These are phyloP conservation scores for Drosophila nebulosa DNA, from an alignment of 1,140 invertebrate genomes.

Conservation along the genomic window DNA sequence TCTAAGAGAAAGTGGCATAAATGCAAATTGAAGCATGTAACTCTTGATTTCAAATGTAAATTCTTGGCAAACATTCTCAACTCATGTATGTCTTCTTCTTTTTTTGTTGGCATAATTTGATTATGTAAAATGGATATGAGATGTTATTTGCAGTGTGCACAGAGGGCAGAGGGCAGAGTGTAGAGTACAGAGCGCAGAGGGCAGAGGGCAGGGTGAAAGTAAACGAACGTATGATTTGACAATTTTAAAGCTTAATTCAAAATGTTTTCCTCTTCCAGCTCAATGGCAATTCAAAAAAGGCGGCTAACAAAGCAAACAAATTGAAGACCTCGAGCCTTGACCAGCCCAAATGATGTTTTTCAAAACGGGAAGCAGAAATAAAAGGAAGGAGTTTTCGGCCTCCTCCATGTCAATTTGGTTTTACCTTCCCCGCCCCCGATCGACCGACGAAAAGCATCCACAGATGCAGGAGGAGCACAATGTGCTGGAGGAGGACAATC, in stretches of 20 bases:
- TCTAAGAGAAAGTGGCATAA: too few species aligned
- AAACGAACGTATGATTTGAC: neutral
- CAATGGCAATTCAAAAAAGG: neutral
- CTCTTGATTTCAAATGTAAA: too few species aligned
- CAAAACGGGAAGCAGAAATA: neutral
- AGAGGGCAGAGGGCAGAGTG: too few species aligned
- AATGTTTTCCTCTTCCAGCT: neutral
- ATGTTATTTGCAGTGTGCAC: neutral
- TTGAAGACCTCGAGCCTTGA: neutral
- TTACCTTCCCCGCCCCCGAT: too few species aligned
- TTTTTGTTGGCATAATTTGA: too few species aligned
- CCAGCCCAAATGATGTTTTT: neutral
- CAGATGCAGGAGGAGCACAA: neutral
- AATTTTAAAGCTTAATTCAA: neutral
- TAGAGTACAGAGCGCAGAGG: too few species aligned
- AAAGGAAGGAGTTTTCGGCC: neutral
- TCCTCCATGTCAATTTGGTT: neutral
- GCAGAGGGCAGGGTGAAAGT: neutral
- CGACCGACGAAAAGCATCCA: neutral
- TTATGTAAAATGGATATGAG: too few species aligned
- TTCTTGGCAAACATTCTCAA: too few species aligned
- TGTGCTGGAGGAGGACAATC: neutral
- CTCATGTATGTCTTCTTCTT: too few species aligned
- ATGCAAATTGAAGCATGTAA: too few species aligned
- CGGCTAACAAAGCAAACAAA: neutral